Evolutionary conservation across 2,113 vertebrate species (phyloP).

Genomic region (Fregetta grallaria): DNA sequence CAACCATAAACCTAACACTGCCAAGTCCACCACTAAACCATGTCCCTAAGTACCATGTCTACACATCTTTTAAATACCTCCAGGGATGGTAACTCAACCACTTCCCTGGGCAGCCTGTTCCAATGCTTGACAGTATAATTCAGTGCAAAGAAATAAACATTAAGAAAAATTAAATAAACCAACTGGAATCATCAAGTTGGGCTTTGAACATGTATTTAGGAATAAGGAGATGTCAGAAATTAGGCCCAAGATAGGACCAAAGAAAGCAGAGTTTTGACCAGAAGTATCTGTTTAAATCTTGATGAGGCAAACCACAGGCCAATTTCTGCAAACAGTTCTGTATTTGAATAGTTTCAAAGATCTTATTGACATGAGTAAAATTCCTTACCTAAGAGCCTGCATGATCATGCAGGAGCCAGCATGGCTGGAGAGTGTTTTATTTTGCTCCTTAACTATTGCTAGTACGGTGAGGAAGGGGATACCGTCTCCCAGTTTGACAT

Average conservation of each 20-base stretch:
- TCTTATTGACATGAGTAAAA: background rate
- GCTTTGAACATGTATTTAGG: background rate
- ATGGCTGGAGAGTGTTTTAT: background rate
- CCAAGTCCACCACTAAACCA: background rate
- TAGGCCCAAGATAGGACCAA: background rate
- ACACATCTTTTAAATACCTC: background rate
- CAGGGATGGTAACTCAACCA: background rate
- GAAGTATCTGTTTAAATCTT: background rate
- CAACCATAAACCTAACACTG: background rate
- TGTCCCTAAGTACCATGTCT: fast-evolving
- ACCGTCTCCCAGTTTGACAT: background rate
- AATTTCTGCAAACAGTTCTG: background rate
- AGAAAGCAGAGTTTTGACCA: background rate
- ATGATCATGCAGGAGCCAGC: background rate
- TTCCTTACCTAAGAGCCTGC: background rate
- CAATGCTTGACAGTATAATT: background rate
- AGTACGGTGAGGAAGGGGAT: background rate
- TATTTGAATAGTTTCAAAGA: background rate
- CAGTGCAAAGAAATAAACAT: background rate
- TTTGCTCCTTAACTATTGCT: background rate
- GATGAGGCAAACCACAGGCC: background rate
- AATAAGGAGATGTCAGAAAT: background rate
- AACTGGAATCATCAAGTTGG: background rate
- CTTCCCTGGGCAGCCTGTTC: background rate
- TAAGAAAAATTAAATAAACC: background rate